Conservation (phyloP, 2,797 vertebrate genomes). For the Urosaurus nigricauda region DNA sequence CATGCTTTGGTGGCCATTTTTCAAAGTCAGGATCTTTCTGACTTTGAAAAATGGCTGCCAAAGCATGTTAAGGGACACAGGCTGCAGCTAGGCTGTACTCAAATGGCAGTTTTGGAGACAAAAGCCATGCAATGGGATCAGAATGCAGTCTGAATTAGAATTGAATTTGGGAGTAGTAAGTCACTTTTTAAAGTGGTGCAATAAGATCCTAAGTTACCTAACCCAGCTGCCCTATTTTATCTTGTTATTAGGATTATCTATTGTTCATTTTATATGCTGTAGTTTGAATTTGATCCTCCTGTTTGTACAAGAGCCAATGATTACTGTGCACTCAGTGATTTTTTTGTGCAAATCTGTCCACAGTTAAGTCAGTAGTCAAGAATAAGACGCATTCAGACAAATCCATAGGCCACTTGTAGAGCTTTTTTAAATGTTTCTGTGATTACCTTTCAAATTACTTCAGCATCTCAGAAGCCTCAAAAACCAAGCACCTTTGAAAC, state of each 20-base stretch:
- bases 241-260: neutral
- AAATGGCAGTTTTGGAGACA: no score
- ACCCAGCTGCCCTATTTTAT: neutral
- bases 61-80: no score
- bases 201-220: neutral
- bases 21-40: no score
- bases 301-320: neutral
- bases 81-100: no score
- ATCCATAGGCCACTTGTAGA: neutral
- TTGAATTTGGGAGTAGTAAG: no score
- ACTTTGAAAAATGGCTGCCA: no score
- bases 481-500: neutral
- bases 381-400: neutral
- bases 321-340: neutral
- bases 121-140: no score
- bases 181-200: no score
- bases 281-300: neutral
- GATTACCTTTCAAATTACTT: slow-evolving; percentile 23
- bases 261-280: neutral
- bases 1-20: no score
- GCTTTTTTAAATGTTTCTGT: neutral
- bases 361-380: neutral
- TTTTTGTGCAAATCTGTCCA: neutral
- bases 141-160: no score
- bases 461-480: neutral